Conservation (phyloP, 2,113 vertebrate genomes). For the Acanthisitta chloris region DNA sequence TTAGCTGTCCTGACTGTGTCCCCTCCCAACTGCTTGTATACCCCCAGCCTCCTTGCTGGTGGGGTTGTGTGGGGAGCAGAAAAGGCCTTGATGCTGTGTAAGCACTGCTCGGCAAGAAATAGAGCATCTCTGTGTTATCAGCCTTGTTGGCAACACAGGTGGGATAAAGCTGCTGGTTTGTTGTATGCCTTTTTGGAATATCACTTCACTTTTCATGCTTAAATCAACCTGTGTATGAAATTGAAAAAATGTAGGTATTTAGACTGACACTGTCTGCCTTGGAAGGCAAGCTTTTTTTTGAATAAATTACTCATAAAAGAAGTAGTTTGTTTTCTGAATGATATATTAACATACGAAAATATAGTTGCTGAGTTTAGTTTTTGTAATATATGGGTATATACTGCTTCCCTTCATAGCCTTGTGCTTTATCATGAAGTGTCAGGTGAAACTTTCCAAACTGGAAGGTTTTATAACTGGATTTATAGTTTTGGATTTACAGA, state of each 20-base stretch:
- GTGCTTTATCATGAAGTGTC: slow-evolving; percentile 9
- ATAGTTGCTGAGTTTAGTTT: neutral
- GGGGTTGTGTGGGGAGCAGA: neutral
- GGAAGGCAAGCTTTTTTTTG: neutral
- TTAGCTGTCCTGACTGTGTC: neutral
- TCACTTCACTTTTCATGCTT: neutral
- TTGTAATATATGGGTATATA: slow-evolving; percentile 13
- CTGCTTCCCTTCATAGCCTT: neutral
- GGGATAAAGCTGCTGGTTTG: neutral
- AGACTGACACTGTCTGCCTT: neutral
- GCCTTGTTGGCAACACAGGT: neutral
- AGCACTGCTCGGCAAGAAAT: neutral
- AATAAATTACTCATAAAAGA: neutral
- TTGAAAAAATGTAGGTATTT: neutral
- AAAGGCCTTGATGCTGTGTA: neutral
- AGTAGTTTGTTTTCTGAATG: neutral
- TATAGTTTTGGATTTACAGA: slow-evolving; percentile 39
- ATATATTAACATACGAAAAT: slow-evolving; percentile 2
- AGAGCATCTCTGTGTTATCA: neutral
- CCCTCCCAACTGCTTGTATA: neutral
- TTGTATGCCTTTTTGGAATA: neutral
- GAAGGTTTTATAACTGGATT: slow-evolving; percentile 8
- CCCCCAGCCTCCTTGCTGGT: fast-evolving
- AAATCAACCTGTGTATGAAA: neutral
- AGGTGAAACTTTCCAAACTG: neutral